These are phyloP conservation scores for Bergia puertoricense DNA, from an alignment of 92 coral and sea anemone genomes.

Conservation along the genomic window DNA sequence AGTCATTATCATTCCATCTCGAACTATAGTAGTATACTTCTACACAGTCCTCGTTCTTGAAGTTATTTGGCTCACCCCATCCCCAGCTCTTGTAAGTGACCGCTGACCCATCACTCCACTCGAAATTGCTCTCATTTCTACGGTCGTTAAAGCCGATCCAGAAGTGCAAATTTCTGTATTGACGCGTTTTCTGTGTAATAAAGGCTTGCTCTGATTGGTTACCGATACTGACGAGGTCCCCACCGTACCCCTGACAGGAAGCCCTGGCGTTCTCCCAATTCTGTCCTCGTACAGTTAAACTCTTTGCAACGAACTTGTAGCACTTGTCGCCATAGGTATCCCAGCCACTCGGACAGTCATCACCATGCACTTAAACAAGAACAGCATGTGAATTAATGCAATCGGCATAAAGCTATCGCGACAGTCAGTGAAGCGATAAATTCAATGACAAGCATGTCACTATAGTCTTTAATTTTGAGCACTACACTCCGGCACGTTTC, in stretches of 20 bases:
- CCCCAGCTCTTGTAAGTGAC: constrained; percentile 76
- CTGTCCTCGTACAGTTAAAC: constrained; percentile 58
- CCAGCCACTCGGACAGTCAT: constrained; percentile 82
- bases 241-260: constrained; percentile 73
- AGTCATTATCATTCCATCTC: constrained; percentile 82
- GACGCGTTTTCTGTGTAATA: constrained; percentile 48
- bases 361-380: constrained; percentile 38
- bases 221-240: constrained; percentile 75
- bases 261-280: constrained; percentile 90
- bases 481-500: too few species aligned
- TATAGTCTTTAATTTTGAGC: too few species aligned
- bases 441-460: too few species aligned
- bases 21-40: constrained; percentile 52
- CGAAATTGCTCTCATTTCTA: constrained; percentile 72
- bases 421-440: too few species aligned
- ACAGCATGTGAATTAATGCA: not conserved
- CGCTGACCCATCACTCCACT: constrained; percentile 88
- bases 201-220: constrained; percentile 72
- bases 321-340: constrained; percentile 68
- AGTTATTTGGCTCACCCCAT: constrained; percentile 79
- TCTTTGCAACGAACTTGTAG: constrained; percentile 70
- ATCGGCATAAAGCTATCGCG: too few species aligned
- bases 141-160: constrained; percentile 93
- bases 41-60: constrained; percentile 73
- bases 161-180: constrained; percentile 51